phyloP scores from a whole-genome alignment of 2,797 vertebrate species.

The Tamandua tetradactyla region DNA sequence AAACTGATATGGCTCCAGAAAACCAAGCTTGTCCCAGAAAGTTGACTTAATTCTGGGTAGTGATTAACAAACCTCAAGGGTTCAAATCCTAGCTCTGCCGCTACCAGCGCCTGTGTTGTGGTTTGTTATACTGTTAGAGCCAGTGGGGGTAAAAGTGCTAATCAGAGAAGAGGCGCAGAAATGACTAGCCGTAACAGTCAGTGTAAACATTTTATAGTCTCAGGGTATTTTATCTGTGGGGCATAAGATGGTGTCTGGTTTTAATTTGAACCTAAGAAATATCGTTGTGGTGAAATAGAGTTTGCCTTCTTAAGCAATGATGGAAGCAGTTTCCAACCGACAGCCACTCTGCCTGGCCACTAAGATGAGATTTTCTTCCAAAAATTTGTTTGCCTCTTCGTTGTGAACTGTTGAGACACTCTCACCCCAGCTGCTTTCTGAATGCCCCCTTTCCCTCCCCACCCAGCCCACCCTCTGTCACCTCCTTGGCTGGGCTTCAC shows the following conservation, averaged over 20 bases:
- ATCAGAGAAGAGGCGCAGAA: neutral
- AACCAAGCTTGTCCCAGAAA: neutral
- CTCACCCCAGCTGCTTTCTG: neutral
- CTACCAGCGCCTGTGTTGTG: too few species aligned
- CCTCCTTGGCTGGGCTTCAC: neutral
- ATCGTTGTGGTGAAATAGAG: neutral
- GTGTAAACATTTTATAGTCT: neutral
- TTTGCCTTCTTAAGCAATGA: neutral
- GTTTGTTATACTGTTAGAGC: neutral
- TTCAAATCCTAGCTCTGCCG: neutral
- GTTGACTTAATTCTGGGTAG: fast-evolving
- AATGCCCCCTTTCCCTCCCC: neutral
- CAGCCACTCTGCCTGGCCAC: neutral
- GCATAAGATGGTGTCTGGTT: neutral
- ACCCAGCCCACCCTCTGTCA: too few species aligned
- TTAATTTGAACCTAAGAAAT: neutral
- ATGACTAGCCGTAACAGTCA: fast-evolving
- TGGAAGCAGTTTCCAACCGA: neutral
- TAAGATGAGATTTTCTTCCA: neutral
- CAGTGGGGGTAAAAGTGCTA: neutral
- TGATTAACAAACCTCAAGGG: neutral
- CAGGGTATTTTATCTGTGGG: neutral
- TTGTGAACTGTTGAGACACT: neutral
- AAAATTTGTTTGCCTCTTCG: neutral
- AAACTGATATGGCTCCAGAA: neutral